Conservation (phyloP, 2,113 vertebrate species). For the Plotosus lineatus region DNA sequence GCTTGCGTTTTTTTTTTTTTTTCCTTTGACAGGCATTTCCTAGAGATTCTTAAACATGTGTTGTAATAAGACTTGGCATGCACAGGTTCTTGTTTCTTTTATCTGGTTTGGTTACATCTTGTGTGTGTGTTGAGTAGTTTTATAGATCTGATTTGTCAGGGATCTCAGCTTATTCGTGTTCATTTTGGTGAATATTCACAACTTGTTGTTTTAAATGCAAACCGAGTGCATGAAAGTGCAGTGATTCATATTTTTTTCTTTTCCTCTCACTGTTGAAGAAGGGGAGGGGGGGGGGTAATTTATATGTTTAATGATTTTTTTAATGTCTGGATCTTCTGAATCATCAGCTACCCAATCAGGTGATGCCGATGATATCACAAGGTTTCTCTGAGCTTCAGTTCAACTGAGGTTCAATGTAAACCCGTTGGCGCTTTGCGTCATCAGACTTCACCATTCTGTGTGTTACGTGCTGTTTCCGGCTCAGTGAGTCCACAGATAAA, state of each 20-base stretch:
- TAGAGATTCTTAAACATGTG: constrained; percentile 44
- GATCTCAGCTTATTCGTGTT: constrained; percentile 57
- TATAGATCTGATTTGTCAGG: constrained; percentile 45
- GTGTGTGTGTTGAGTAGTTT: constrained; percentile 45
- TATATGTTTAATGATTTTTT: neutral
- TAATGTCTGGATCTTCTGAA: neutral
- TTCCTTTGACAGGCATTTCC: constrained; percentile 51
- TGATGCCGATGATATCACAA: constrained; percentile 39
- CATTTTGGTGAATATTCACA: constrained; percentile 39
- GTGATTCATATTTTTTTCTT: constrained; percentile 60
- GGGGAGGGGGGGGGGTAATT: neutral
- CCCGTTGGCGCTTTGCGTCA: neutral
- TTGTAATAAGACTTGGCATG: constrained; percentile 49
- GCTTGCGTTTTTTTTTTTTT: constrained; percentile 44
- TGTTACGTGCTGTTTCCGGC: neutral
- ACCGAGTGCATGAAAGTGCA: constrained; percentile 60
- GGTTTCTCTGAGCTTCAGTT: neutral
- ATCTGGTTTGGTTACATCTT: constrained; percentile 62
- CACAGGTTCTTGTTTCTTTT: constrained; percentile 62
- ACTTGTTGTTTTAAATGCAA: constrained; percentile 50
- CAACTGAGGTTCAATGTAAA: neutral
- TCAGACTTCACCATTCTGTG: constrained; percentile 46
- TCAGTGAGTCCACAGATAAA: neutral
- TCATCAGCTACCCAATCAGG: constrained; percentile 39
- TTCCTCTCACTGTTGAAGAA: constrained; percentile 36